Percentiles rank a stretch among this genome's conserved stretches.
phyloP scores from a whole-genome alignment of 2,888 invertebrate genomes.

The Tanytarsus gracilentus region DNA sequence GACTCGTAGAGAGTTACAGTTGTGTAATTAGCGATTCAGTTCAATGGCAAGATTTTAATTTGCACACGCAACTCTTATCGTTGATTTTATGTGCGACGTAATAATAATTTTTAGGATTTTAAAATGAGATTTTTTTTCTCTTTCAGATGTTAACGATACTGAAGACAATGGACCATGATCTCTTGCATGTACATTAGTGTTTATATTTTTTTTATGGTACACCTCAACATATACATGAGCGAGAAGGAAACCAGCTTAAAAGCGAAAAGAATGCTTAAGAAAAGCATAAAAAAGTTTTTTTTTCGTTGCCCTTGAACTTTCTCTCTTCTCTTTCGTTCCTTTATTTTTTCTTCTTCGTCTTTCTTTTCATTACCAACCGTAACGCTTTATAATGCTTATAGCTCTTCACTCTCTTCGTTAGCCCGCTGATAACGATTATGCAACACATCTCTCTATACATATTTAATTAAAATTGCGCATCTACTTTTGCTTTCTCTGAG shows the following conservation, averaged over 20 bases:
- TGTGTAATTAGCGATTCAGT: background rate
- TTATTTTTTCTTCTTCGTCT: constrained; percentile 9
- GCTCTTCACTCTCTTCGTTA: background rate
- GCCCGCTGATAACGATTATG: constrained; percentile 4
- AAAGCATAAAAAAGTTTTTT: constrained; percentile 20
- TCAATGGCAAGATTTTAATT: background rate
- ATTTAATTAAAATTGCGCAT: too few species aligned
- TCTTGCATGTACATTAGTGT: too few species aligned
- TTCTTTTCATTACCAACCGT: background rate
- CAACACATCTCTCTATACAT: background rate
- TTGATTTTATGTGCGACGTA: too few species aligned
- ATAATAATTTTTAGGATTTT: too few species aligned
- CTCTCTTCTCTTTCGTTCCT: constrained; percentile 15
- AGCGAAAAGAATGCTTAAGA: too few species aligned
- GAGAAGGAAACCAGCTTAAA: constrained; percentile 8
- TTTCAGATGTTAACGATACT: too few species aligned
- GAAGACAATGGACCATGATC: too few species aligned
- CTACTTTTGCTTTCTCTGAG: too few species aligned
- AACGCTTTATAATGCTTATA: background rate
- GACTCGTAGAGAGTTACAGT: background rate
- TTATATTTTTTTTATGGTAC: too few species aligned
- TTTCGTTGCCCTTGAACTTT: constrained; percentile 29
- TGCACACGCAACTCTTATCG: background rate
- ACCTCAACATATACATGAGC: too few species aligned
- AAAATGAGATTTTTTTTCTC: too few species aligned